Evolutionary conservation across 1,140 invertebrate genomes (phyloP).

Genomic region (Drosophila kohkoa): DNA sequence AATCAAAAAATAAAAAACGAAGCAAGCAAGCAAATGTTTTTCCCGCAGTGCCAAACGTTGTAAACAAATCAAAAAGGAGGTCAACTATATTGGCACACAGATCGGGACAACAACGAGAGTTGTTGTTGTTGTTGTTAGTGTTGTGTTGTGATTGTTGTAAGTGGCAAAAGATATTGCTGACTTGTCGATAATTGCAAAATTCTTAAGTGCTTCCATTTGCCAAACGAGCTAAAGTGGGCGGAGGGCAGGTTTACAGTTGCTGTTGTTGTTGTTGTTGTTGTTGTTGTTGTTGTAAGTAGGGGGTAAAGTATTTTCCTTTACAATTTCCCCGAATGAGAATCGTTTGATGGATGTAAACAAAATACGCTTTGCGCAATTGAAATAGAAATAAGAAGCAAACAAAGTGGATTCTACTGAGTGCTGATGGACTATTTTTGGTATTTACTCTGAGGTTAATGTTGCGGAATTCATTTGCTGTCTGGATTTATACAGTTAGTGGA

Average conservation of each 20-base stretch:
- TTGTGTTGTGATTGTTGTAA: constrained; percentile 6
- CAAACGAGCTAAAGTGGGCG: constrained; percentile 4
- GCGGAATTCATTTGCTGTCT: constrained; percentile 44
- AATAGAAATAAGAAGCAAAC: background rate
- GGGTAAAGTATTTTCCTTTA: constrained; percentile 4
- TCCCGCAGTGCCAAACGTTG: constrained; percentile 37
- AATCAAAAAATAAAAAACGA: background rate
- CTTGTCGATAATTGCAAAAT: constrained; percentile 55
- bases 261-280: background rate
- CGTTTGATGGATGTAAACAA: constrained; percentile 40
- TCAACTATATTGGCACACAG: constrained; percentile 66
- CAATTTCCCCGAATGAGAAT: constrained; percentile 38
- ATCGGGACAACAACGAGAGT: constrained; percentile 27
- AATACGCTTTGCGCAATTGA: constrained; percentile 33
- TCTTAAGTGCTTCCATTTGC: constrained; percentile 49
- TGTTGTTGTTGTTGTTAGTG: background rate
- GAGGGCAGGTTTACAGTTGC: background rate
- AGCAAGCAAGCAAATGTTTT: constrained; percentile 18
- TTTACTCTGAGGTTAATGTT: constrained; percentile 25
- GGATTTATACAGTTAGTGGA: constrained; percentile 46
- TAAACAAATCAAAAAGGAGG: constrained; percentile 72
- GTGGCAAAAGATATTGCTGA: constrained; percentile 32
- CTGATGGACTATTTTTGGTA: background rate
- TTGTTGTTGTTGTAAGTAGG: background rate
- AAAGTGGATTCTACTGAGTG: background rate